Evolutionary conservation across 2,113 vertebrate species (phyloP).

Genomic region (Pseudopipra pipra): DNA sequence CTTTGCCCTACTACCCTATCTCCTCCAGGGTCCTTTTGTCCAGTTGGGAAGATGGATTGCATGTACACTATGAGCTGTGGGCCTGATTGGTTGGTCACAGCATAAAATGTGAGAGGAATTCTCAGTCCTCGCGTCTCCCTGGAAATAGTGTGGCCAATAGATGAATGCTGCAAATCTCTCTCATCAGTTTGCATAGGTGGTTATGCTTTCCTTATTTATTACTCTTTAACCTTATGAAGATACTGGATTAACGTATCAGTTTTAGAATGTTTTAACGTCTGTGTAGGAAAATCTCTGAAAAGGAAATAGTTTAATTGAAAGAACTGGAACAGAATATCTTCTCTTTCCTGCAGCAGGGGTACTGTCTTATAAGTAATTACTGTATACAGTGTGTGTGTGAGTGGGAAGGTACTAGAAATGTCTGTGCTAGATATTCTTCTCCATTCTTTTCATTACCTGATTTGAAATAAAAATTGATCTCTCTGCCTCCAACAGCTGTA

Average conservation of each 20-base stretch:
- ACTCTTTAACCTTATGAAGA: background rate
- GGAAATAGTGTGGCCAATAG: background rate
- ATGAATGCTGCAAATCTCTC: background rate
- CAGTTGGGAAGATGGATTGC: background rate
- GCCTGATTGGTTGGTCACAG: background rate
- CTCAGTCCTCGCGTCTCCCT: background rate
- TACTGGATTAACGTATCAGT: background rate
- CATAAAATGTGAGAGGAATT: background rate
- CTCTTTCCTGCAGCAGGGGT: background rate
- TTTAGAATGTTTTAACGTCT: background rate
- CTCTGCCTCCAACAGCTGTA: slow-evolving; percentile 71
- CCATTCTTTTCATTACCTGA: background rate
- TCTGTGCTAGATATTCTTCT: background rate
- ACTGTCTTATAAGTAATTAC: background rate
- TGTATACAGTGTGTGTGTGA: background rate
- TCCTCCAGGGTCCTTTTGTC: background rate
- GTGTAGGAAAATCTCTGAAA: background rate
- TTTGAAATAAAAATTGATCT: slow-evolving; percentile 47
- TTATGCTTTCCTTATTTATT: background rate
- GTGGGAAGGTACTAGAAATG: background rate
- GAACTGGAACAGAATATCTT: background rate
- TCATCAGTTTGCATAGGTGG: background rate
- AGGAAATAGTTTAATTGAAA: background rate
- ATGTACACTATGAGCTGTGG: background rate
- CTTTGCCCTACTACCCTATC: rapidly evolving